Evolutionary conservation across 30 jellyfish, hydroid and myxozoan genomes (phyloP), one percentile per base, ranked within the genome.

Genomic region (Aurelia sp.): DNA sequence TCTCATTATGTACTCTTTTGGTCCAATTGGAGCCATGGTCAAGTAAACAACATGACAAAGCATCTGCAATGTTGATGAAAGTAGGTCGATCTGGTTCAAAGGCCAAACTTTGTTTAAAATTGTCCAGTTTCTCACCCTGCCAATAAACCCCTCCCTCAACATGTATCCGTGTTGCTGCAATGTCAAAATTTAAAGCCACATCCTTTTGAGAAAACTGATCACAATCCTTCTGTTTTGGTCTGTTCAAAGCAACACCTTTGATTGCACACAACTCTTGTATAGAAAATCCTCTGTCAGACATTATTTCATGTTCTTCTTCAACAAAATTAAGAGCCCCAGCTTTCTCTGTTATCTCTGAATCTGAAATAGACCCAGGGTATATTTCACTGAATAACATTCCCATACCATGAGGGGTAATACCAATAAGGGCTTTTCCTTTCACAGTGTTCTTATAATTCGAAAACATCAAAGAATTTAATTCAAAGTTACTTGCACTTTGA

Each of bases 291-390:
- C 89, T 69, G 63, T 81, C 91, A 23, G 76, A 19, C 92, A 71
- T 84, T 17, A 84, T 78, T 57, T 84, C 91, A 75, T 84, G 94
- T 35, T 74, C 90, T 74, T 74, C 90, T 62, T 84, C 84, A 31
- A 84, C 94, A 48, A 84, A 66, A 16, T 74, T 51, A 40, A 84
- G 66, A 84, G 31, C 66, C 20, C 90, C 91, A 73, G 90, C 57
- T 84, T 84, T 58, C 33, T 84, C 94, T 8, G 90, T 66, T 3
- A 81, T 68, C 62, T 73, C 91, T 71, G 81, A 71, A 51, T 84
- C 92, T 55, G 94, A 71, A 53, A 72, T 73, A 62, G 91, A 81
- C 68, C 91, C 91, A 62, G 91, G 91, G 89, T 81, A 81, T 30
- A 65, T 65, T 35, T 81, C 91, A 50, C 76, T 65, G 78, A 81